Evolutionary conservation across 92 coral and sea anemone species (phyloP).

Genomic region (Phenganax marumi): DNA sequence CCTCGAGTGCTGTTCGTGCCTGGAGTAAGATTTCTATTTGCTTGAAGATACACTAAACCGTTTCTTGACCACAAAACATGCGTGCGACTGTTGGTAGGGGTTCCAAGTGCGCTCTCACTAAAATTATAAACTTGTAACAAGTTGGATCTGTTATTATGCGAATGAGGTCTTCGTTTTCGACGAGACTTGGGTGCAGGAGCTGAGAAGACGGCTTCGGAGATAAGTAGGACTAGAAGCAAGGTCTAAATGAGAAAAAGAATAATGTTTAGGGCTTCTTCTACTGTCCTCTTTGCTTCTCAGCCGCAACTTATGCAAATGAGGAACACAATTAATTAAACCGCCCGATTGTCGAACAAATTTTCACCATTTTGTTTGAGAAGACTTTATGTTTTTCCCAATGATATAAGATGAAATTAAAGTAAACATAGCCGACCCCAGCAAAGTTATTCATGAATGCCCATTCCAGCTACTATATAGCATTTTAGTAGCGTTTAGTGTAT

Average conservation of each 20-base stretch:
- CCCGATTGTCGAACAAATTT: too few relatives aligned
- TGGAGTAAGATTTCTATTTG: constrained; percentile 9
- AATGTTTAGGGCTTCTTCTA: too few relatives aligned
- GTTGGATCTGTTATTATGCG: background rate
- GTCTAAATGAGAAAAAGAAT: background rate
- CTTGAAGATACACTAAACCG: constrained; percentile 21
- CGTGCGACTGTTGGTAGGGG: constrained; percentile 27
- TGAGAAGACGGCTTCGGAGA: background rate
- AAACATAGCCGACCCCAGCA: too few relatives aligned
- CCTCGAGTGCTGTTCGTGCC: background rate
- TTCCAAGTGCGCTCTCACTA: background rate
- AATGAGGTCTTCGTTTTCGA: background rate
- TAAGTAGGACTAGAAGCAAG: background rate
- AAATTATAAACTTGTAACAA: constrained; percentile 9
- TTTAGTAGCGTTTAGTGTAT: too few relatives aligned
- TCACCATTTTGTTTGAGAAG: too few relatives aligned
- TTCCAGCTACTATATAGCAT: too few relatives aligned
- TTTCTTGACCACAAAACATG: constrained; percentile 13
- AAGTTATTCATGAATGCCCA: too few relatives aligned
- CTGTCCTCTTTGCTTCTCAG: too few relatives aligned
- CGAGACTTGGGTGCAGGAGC: background rate
- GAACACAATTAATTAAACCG: too few relatives aligned
- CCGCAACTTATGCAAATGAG: too few relatives aligned
- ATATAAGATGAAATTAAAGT: too few relatives aligned
- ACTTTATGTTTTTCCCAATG: too few relatives aligned